These are phyloP conservation scores for Glaucopsyche alexis DNA, from an alignment of 2,888 invertebrate species.

Conservation along the genomic window DNA sequence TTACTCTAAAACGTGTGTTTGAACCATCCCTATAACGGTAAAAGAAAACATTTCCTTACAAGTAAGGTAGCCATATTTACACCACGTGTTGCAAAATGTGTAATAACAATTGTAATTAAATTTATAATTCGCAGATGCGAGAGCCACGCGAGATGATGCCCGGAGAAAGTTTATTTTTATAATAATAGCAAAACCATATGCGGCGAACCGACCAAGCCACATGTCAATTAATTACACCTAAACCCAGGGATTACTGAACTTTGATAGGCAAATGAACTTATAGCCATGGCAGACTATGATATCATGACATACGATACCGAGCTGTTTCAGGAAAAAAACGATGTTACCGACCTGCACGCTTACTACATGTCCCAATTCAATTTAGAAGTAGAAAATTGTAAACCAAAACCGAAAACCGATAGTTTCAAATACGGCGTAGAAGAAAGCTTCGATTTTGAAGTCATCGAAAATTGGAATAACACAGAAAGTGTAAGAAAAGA, in stretches of 20 bases:
- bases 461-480: slow-evolving; percentile 58
- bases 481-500: slow-evolving; percentile 47
- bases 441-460: slow-evolving; percentile 72
- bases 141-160: slow-evolving; percentile 66
- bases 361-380: slow-evolving; percentile 77
- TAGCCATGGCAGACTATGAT: slow-evolving; percentile 69
- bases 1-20: too few species aligned
- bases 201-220: slow-evolving; percentile 63
- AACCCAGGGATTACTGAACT: slow-evolving; percentile 68
- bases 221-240: slow-evolving; percentile 65
- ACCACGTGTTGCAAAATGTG: slow-evolving; percentile 61
- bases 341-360: slow-evolving; percentile 70
- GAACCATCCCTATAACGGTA: background rate
- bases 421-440: slow-evolving; percentile 65
- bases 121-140: slow-evolving; percentile 76
- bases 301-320: slow-evolving; percentile 67
- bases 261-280: slow-evolving; percentile 69
- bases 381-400: slow-evolving; percentile 71
- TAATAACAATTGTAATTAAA: slow-evolving; percentile 66
- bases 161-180: slow-evolving; percentile 79
- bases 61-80: slow-evolving; percentile 45
- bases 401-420: slow-evolving; percentile 55
- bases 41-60: slow-evolving; percentile 42
- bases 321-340: slow-evolving; percentile 61
- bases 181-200: slow-evolving; percentile 78